Base-by-base conservation (phyloP, 2,113 vertebrate genomes). In the Apteryx owenii region DNA sequence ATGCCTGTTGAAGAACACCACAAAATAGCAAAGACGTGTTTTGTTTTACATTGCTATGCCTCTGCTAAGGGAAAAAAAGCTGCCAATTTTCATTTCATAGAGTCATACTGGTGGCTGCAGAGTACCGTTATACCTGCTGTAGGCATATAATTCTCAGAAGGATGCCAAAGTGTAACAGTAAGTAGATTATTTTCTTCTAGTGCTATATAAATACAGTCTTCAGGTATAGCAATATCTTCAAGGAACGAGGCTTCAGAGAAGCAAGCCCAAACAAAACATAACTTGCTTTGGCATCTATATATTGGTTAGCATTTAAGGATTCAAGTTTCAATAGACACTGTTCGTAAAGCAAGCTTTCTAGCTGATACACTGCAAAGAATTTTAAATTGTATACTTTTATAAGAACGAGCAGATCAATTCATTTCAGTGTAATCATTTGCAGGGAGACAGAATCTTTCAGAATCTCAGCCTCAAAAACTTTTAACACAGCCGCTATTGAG, bases 401-500 rank as follows among this genome's bases (percentile, higher is more conserved):
- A 93, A 94, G 92, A 92, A 92, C 58, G 50, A 96, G 94, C 71
- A 93, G 95, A 96, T 90, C 93, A 95, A 97, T 97, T 95, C 68
- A 95, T 96, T 96, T 85, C 93, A 92, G 85, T 93, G 83, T 85
- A 96, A 97, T 95, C 78, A 33, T 90, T 95, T 95, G 81, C 83
- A 90, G 92, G 92, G 90, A 96, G 91, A 94, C 70, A 92, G 85
- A 95, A 95, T 86, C 78, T 79, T 85, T 95, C 89, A 75, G 84
- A 96, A 93, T 88, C 71, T 70, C 78, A 92, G 81, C 21, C 93
- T 86, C 72, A 77, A 73, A 95, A 98, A 97, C 95, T 97, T 97
- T 97, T 97, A 97, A 97, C 97, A 97, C 92, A 97, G 97, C 93
- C 85, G 92, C 90, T 97, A 95, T 94, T 90, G 83, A 97, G 95